phyloP scores from a whole-genome alignment of 2,113 vertebrate species.

The Xenus cinereus region DNA sequence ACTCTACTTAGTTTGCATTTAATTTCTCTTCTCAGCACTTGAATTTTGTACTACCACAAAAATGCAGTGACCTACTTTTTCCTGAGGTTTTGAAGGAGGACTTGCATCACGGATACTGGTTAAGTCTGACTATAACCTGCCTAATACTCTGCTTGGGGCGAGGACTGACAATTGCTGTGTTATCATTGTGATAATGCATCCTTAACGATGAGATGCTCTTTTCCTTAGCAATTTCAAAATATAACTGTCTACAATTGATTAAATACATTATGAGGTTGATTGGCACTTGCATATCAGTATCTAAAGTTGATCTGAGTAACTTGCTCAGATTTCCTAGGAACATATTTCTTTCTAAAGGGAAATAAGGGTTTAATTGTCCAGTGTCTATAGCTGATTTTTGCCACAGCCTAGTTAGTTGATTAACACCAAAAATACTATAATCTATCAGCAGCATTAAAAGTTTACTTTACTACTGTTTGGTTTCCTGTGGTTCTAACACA shows the following conservation, averaged over 20 bases:
- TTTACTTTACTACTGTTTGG: not conserved
- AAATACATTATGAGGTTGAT: not conserved
- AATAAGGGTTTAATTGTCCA: not conserved
- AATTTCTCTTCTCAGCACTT: not conserved
- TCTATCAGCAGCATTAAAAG: not conserved
- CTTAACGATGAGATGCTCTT: not conserved
- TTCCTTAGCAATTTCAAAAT: not conserved
- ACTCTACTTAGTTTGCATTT: not conserved
- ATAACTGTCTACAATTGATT: not conserved
- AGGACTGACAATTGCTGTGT: not conserved
- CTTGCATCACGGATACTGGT: not conserved
- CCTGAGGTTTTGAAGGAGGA: not conserved
- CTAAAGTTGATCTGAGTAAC: not conserved
- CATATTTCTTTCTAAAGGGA: not conserved
- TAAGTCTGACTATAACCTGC: not conserved
- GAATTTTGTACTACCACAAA: not conserved
- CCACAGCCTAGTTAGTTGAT: not conserved
- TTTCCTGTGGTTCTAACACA: not conserved
- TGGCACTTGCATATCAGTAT: not conserved
- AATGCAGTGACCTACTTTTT: not conserved
- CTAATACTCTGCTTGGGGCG: not conserved
- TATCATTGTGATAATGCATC: not conserved
- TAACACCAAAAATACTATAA: not conserved
- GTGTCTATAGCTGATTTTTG: not conserved
- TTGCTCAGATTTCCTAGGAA: not conserved